Base-by-base conservation (phyloP, 2,797 vertebrate species). In the Mormyrops attenuatus region DNA sequence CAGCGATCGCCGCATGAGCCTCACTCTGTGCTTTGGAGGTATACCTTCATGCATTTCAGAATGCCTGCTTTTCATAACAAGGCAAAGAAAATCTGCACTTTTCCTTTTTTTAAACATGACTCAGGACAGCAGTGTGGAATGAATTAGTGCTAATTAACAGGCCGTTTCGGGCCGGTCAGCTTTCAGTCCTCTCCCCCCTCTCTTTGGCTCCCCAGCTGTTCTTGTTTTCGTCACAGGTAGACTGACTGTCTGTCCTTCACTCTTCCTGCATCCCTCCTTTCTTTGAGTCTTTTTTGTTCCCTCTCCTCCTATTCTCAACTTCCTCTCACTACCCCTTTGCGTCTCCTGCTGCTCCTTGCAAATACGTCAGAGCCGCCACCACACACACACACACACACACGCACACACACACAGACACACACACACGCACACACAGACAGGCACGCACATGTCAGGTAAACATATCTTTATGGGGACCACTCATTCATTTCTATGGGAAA, bases 381-480 rank as follows among this genome's bases (percentile, higher is more conserved):
- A 88, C 80, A 88, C 52, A 60, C 41, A 30, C 52, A 50, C 69
- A 34, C 85, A 82, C 50, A 85, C 69, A 90, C 69, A 89, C 26
- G 60, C 52, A 26, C 73, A 44, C 44, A 41, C 47, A 49, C 20
- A 88, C 22, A 57, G 50, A 34, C 22, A 47, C 53, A 26, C 80
- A 89, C 47, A 87, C 22, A 60, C 3, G 34, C 3, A 55, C 53
- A 2, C 53, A 15, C 53, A 55, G 1, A 17, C 2, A 55, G 4
- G 2, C n/a, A 26, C 22, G 2, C 60, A 11, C 22, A 63, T 7
- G 60, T 63, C n/a, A 2, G n/a, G 57, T 60, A 60, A 22, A 60
- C 57, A 60, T 22, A 22, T 22, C 57, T 3, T 60, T 3, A 8
- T 60, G 57, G 55, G 55, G 6, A 60, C 55, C 0, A 17, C 7